Evolutionary conservation across 2,113 vertebrate genomes (phyloP).

Genomic region (Ginglymostoma cirratum): DNA sequence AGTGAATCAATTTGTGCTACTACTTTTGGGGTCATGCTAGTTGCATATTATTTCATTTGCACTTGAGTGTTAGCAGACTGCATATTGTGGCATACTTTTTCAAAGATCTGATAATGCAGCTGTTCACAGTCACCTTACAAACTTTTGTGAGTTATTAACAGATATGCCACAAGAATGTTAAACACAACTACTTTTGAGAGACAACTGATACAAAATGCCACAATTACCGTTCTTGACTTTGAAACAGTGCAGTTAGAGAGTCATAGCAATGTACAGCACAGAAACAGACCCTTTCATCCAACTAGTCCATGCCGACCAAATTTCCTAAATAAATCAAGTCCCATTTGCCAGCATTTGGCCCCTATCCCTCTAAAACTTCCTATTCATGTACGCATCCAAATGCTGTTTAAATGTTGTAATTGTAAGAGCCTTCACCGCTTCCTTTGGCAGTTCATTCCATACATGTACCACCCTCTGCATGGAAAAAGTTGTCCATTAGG

Average conservation of each 20-base stretch:
- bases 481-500: too few relatives aligned
- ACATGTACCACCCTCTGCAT: too few relatives aligned
- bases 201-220: background rate
- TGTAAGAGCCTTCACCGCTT: too few relatives aligned
- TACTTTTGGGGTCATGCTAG: background rate
- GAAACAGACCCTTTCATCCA: too few relatives aligned
- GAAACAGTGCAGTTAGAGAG: background rate
- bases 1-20: background rate
- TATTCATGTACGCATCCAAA: too few relatives aligned
- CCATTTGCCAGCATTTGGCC: too few relatives aligned
- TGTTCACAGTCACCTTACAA: background rate
- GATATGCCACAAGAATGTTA: background rate
- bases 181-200: background rate
- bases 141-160: background rate
- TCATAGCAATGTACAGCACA: too few relatives aligned
- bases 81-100: background rate
- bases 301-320: too few relatives aligned
- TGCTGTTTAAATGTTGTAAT: too few relatives aligned
- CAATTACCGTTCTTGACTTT: background rate
- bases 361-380: too few relatives aligned
- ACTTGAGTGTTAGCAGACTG: background rate
- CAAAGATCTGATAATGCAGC: background rate
- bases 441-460: too few relatives aligned
- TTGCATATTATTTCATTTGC: background rate
- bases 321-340: too few relatives aligned